Conservation (phyloP, 2,888 invertebrate genomes). For the Antheraea yamamai region DNA sequence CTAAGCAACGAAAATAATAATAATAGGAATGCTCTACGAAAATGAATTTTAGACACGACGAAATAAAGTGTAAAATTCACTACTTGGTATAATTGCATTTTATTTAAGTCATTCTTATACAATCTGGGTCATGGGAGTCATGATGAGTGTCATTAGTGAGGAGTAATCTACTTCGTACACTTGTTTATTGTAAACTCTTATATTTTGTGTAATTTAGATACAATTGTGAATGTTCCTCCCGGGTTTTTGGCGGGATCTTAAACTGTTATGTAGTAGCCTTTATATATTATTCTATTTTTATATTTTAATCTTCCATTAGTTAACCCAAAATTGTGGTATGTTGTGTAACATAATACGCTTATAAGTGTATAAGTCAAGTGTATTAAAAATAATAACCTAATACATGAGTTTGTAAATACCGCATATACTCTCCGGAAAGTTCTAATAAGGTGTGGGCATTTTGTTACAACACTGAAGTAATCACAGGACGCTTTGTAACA, state of each 20-base stretch:
- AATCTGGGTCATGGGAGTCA: constrained; percentile 53
- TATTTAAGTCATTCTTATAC: constrained; percentile 28
- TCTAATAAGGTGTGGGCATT: no score
- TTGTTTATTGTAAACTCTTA: constrained; percentile 5
- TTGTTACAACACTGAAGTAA: no score
- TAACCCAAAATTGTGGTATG: no score
- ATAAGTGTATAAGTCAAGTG: no score
- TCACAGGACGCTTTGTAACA: no score
- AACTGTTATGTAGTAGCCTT: background rate
- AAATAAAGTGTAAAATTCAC: constrained; percentile 36
- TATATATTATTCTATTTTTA: background rate
- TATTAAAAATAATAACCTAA: no score
- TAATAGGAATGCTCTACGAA: constrained; percentile 39
- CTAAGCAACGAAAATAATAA: constrained; percentile 59
- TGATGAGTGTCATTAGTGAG: constrained; percentile 41
- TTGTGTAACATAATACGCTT: no score
- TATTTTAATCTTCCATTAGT: no score
- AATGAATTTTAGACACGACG: constrained; percentile 34
- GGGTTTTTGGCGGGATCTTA: no score
- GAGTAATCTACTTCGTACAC: constrained; percentile 44
- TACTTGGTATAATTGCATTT: constrained; percentile 11
- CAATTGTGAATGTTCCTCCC: background rate
- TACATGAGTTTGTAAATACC: no score
- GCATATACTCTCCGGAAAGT: no score
- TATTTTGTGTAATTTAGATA: background rate